phyloP scores from a whole-genome alignment of 2,797 vertebrate species.

The Ceryle rudis region DNA sequence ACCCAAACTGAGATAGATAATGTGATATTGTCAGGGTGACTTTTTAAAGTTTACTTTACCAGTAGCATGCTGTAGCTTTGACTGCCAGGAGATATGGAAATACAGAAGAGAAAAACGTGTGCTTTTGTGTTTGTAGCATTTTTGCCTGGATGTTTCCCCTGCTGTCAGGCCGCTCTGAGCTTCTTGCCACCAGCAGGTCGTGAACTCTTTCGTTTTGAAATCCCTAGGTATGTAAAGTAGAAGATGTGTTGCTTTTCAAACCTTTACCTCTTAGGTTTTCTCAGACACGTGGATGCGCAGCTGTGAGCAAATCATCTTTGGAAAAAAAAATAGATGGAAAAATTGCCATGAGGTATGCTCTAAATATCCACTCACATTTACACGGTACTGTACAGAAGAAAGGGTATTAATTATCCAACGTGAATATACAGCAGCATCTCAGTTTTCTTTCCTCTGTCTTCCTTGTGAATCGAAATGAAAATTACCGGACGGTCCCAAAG shows the following conservation, averaged over 20 bases:
- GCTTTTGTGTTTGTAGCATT: background rate
- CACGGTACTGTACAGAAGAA: background rate
- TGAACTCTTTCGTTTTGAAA: background rate
- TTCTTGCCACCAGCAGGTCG: background rate
- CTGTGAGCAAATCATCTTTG: background rate
- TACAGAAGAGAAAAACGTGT: constrained; percentile 13
- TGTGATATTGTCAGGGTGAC: background rate
- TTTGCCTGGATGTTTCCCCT: background rate
- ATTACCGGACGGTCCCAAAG: background rate
- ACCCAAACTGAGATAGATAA: background rate
- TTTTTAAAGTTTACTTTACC: background rate
- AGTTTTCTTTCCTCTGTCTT: background rate
- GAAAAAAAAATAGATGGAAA: background rate
- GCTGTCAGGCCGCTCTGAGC: background rate
- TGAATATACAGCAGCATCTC: background rate
- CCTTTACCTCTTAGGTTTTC: background rate
- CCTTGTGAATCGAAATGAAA: background rate
- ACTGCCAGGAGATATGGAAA: background rate
- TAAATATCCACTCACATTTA: background rate
- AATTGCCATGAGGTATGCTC: background rate
- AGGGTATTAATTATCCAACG: background rate
- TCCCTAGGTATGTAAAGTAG: background rate
- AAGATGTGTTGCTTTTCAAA: background rate
- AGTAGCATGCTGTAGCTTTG: constrained; percentile 11
- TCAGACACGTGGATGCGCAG: background rate